Conservation (phyloP, 2,888 invertebrate species). For the Microplitis manilae region DNA sequence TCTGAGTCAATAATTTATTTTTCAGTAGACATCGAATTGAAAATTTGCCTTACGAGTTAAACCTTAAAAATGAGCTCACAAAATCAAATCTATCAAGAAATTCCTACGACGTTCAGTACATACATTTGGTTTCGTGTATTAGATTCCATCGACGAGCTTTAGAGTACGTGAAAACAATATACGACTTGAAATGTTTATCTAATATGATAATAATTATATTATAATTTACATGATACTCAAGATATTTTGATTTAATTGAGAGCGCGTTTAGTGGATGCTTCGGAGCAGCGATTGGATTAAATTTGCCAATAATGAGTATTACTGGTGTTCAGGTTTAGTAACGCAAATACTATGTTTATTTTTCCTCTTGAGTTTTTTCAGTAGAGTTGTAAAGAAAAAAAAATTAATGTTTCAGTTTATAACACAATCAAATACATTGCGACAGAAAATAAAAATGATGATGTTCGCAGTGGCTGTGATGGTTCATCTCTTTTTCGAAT, state of each 20-base stretch:
- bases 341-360: no score
- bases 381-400: neutral
- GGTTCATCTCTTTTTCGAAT: neutral
- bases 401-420: neutral
- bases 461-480: neutral
- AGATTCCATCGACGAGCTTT: neutral
- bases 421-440: neutral
- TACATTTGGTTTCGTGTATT: neutral
- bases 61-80: neutral
- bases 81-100: neutral
- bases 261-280: neutral
- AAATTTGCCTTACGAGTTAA: neutral
- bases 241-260: neutral
- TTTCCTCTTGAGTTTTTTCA: neutral
- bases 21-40: neutral
- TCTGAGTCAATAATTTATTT: neutral
- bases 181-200: neutral
- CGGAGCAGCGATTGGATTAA: neutral
- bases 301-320: slow-evolving; percentile 15
- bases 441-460: neutral
- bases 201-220: no score
- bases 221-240: neutral
- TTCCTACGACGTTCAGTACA: neutral
- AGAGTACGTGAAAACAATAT: neutral
- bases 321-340: slow-evolving; percentile 8